Evolutionary conservation across 1,140 invertebrate genomes (phyloP).

Genomic region (Drosophila pseudoobscura): DNA sequence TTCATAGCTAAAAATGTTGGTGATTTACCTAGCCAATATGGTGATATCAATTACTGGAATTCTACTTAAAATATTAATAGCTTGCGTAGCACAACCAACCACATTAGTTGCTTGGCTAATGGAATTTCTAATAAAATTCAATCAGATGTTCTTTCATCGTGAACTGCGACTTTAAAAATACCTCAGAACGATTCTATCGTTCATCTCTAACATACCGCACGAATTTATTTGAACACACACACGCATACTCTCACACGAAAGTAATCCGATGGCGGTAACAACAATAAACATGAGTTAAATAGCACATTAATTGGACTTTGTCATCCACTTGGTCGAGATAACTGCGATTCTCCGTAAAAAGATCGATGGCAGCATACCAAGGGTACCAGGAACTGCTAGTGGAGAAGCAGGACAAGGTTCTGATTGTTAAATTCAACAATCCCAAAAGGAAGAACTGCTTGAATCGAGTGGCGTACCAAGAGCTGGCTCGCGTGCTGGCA

Average conservation of each 20-base stretch:
- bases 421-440: conserved; percentile 88
- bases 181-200: conserved; percentile 5
- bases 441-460: conserved; percentile 93
- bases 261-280: conserved; percentile 34
- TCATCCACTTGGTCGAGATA: conserved; percentile 6
- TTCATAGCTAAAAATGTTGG: too few species aligned
- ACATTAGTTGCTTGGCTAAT: too few species aligned
- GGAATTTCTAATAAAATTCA: not conserved
- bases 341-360: conserved; percentile 1
- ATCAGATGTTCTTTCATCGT: too few species aligned
- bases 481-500: conserved; percentile 48
- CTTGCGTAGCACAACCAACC: too few species aligned
- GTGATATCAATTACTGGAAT: too few species aligned
- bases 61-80: too few species aligned
- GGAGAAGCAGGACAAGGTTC: conserved; percentile 61
- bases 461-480: conserved; percentile 73
- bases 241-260: not conserved
- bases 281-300: conserved; percentile 33
- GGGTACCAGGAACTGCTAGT: conserved; percentile 52
- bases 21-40: too few species aligned
- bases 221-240: not conserved
- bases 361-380: conserved; percentile 49
- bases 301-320: conserved; percentile 32
- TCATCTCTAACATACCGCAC: not conserved
- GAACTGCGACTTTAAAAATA: too few species aligned